Percentiles rank a stretch among this genome's conserved stretches.
Evolutionary conservation across 1,140 invertebrate species (phyloP).

Genomic region (Ylistrum balloti): DNA sequence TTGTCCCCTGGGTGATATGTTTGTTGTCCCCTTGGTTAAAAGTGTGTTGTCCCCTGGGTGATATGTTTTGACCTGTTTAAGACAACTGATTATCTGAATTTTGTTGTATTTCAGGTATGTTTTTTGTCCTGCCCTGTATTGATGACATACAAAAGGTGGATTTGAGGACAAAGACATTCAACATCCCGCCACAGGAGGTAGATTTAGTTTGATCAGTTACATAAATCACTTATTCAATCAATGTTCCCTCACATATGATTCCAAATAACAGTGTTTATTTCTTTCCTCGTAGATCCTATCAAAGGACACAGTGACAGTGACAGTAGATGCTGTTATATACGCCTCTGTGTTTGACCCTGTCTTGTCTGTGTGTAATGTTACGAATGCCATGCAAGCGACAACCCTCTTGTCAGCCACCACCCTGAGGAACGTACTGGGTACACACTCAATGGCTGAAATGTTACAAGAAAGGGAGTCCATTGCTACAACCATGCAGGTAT

Average conservation of each 20-base stretch:
- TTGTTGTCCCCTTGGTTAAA: too few relatives aligned
- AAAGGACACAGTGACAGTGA: constrained; percentile 95
- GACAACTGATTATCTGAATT: not conserved
- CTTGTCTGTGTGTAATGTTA: constrained; percentile 98
- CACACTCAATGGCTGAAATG: constrained; percentile 94
- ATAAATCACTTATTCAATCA: not conserved
- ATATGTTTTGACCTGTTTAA: too few relatives aligned
- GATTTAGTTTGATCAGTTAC: constrained; percentile 64
- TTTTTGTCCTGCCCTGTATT: constrained; percentile 95
- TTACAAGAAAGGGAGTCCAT: constrained; percentile 95
- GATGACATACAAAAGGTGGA: constrained; percentile 95
- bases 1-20: too few relatives aligned
- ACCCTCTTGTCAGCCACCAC: constrained; percentile 83
- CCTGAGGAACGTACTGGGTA: constrained; percentile 95
- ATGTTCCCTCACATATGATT: not conserved
- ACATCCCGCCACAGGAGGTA: constrained; percentile 97
- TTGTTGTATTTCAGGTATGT: constrained; percentile 82
- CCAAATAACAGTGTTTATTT: constrained; percentile 1
- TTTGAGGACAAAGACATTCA: constrained; percentile 93
- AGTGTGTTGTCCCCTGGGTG: too few relatives aligned
- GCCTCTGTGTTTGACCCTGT: constrained; percentile 98
- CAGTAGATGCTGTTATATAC: constrained; percentile 95
- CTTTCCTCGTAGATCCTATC: constrained; percentile 90
- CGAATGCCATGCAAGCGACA: constrained; percentile 92
- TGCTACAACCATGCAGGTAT: constrained; percentile 91